phyloP scores from a whole-genome alignment of 1,140 invertebrate species.

The Sitobion miscanthi region DNA sequence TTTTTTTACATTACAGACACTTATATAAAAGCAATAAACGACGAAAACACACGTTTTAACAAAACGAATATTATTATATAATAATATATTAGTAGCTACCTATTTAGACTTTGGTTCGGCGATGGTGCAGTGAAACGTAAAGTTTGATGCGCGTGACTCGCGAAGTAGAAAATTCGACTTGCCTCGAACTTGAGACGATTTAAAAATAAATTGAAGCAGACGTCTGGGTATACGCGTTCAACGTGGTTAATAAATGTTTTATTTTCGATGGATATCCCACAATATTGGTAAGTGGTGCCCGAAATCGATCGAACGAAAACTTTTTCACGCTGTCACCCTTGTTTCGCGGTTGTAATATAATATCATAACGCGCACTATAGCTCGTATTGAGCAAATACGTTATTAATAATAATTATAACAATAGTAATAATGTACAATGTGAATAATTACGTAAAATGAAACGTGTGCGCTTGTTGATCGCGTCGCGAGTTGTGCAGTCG shows the following conservation, averaged over 20 bases:
- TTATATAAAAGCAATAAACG: background rate
- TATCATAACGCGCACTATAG: background rate
- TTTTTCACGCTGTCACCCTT: background rate
- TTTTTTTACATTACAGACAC: background rate
- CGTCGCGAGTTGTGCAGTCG: background rate
- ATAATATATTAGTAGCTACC: background rate
- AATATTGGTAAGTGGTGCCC: too few species aligned
- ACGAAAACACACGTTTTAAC: background rate
- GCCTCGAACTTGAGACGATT: background rate
- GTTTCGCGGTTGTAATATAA: too few species aligned
- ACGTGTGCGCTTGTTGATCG: background rate
- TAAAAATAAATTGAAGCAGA: background rate
- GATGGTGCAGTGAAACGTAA: background rate
- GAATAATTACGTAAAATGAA: background rate
- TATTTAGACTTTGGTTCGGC: background rate
- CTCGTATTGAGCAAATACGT: background rate
- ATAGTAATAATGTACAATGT: background rate
- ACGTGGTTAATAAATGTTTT: background rate
- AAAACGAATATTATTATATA: background rate
- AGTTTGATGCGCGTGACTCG: background rate
- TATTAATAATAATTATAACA: background rate
- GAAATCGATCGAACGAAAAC: background rate
- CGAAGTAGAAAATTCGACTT: background rate
- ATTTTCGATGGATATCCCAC: background rate
- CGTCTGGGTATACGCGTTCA: background rate